Percentiles rank a stretch among this genome's conserved stretches.
phyloP scores from a whole-genome alignment of 2,888 invertebrate species.

The Lithophane ornitopus region DNA sequence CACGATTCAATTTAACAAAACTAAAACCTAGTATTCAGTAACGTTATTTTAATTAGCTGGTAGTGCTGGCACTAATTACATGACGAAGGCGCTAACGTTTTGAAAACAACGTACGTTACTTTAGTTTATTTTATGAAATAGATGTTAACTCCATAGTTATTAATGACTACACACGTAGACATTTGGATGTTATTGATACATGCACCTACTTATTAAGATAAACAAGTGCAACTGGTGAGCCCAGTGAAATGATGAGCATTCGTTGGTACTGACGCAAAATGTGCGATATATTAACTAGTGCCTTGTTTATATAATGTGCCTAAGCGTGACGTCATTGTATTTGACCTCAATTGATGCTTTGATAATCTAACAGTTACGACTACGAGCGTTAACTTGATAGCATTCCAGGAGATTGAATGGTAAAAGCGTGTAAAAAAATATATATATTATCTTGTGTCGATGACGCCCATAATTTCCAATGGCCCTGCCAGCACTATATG shows the following conservation, averaged over 20 bases:
- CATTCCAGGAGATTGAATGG: constrained; percentile 25
- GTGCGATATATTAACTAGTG: constrained; percentile 43
- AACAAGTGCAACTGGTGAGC: constrained; percentile 44
- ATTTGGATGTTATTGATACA: constrained; percentile 52
- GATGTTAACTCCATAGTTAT: constrained; percentile 33
- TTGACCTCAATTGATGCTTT: constrained; percentile 60
- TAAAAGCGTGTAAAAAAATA: constrained; percentile 18
- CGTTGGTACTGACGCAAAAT: constrained; percentile 37
- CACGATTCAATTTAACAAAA: constrained; percentile 22
- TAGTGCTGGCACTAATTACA: constrained; percentile 47
- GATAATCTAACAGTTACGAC: constrained; percentile 60
- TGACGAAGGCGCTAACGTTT: constrained; percentile 45
- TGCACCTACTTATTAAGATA: constrained; percentile 35
- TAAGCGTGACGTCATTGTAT: constrained; percentile 55
- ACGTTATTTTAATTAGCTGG: constrained; percentile 47
- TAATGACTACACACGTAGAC: constrained; percentile 47
- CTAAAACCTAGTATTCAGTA: constrained; percentile 14
- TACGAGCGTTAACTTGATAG: constrained; percentile 49
- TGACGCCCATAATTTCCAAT: not conserved
- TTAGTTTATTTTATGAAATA: constrained; percentile 43
- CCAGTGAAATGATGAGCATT: constrained; percentile 42
- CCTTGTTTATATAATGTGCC: constrained; percentile 45
- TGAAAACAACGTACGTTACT: constrained; percentile 50
- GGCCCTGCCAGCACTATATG: not conserved
- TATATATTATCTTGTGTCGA: constrained; percentile 1